Evolutionary conservation across 2,797 vertebrate genomes (phyloP).

Genomic region (Pitangus sulphuratus): DNA sequence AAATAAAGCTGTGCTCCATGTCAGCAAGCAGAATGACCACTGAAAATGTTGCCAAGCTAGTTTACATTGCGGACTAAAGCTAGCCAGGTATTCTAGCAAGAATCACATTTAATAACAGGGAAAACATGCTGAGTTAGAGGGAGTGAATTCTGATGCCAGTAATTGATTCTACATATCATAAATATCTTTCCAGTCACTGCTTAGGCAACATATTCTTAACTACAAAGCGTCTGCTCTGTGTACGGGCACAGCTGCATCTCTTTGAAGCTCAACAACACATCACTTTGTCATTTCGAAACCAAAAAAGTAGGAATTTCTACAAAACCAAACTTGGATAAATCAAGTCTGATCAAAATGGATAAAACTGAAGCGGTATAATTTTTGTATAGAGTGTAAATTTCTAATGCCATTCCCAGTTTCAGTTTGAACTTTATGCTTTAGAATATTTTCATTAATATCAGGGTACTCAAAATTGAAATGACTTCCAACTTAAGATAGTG

Average conservation of each 20-base stretch:
- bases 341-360: neutral
- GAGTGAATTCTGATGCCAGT: neutral
- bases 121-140: neutral
- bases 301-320: neutral
- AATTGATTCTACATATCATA: neutral
- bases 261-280: neutral
- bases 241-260: neutral
- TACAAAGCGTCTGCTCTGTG: neutral
- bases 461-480: neutral
- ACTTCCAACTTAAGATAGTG: neutral
- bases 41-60: neutral
- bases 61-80: neutral
- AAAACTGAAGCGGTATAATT: neutral
- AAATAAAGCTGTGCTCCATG: constrained; percentile 20
- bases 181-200: neutral
- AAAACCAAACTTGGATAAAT: neutral
- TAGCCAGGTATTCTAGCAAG: neutral
- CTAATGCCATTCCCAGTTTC: neutral
- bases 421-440: neutral
- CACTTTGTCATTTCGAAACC: neutral
- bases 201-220: neutral
- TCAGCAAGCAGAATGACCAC: neutral
- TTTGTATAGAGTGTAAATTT: neutral
- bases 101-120: neutral
- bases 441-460: neutral